Percentiles rank a stretch among this genome's conserved stretches.
phyloP scores from a whole-genome alignment of 1,140 invertebrate genomes.

The Anastatus disparis region DNA sequence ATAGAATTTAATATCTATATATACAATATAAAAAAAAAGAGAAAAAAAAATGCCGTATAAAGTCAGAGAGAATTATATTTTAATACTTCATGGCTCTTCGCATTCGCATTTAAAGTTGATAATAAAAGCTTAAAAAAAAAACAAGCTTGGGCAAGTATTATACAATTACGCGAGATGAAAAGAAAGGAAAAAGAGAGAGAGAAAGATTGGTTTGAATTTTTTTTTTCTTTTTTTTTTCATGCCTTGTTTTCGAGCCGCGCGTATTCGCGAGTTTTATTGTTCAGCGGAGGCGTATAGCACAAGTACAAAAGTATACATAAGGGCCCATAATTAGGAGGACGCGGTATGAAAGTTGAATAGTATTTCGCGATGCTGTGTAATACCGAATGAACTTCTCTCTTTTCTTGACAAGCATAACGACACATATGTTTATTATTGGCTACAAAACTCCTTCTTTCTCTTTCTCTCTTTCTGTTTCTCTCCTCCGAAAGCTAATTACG shows the following conservation, averaged over 20 bases:
- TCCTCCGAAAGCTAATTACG: conserved; percentile 38
- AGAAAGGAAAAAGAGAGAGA: neutral
- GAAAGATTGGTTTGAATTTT: neutral
- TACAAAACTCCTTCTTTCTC: too few relatives aligned
- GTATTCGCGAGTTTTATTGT: conserved; percentile 9
- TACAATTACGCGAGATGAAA: conserved; percentile 9
- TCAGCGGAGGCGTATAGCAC: neutral
- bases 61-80: conserved; percentile 11
- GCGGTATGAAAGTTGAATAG: conserved; percentile 15
- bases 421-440: conserved; percentile 36
- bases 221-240: neutral
- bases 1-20: too few relatives aligned
- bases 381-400: neutral
- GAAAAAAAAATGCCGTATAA: too few relatives aligned
- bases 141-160: neutral
- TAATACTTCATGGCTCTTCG: conserved; percentile 4
- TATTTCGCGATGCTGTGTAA: neutral
- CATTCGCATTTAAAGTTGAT: conserved; percentile 22
- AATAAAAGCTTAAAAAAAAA: neutral
- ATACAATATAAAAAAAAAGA: too few relatives aligned
- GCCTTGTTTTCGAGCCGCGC: neutral
- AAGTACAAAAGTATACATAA: conserved; percentile 31
- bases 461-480: too few relatives aligned
- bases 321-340: conserved; percentile 12
- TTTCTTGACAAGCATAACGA: neutral